phyloP scores from a whole-genome alignment of 2,888 invertebrate genomes.

The Microplitis deprimator region DNA sequence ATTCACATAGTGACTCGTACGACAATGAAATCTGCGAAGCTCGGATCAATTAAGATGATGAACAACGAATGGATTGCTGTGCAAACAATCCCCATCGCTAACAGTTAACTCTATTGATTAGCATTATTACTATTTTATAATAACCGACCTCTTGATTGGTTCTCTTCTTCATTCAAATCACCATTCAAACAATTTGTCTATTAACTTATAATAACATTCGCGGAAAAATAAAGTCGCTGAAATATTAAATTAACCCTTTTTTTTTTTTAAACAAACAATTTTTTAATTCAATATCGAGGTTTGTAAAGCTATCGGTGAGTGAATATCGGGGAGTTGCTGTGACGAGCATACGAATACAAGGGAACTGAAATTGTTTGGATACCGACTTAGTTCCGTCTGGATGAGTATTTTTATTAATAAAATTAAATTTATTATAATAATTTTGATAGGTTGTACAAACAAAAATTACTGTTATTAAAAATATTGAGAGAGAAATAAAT shows the following conservation, averaged over 20 bases:
- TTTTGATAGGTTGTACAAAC: not conserved
- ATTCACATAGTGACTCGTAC: slow-evolving; percentile 24
- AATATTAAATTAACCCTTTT: slow-evolving; percentile 13
- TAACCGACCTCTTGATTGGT: slow-evolving; percentile 51
- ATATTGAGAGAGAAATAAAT: not conserved
- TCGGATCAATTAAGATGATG: slow-evolving; percentile 66
- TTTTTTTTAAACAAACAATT: not conserved
- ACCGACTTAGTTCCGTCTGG: slow-evolving; percentile 59
- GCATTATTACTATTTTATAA: slow-evolving; percentile 65
- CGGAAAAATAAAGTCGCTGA: not conserved
- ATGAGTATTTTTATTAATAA: slow-evolving; percentile 51
- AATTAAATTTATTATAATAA: slow-evolving; percentile 11
- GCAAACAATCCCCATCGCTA: slow-evolving; percentile 61
- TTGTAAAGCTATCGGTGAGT: slow-evolving; percentile 42
- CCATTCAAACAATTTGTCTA: slow-evolving; percentile 8
- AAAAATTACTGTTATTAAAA: not conserved
- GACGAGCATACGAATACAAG: slow-evolving; percentile 40
- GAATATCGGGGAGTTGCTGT: slow-evolving; percentile 50
- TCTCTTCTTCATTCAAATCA: slow-evolving; percentile 22
- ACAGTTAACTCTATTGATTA: slow-evolving; percentile 64
- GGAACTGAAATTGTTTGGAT: slow-evolving; percentile 56
- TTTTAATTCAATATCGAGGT: too few relatives aligned
- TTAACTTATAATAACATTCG: not conserved
- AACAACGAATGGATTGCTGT: slow-evolving; percentile 57
- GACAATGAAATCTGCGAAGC: slow-evolving; percentile 52